phyloP scores from a whole-genome alignment of 2,888 invertebrate genomes.

The Nysson spinosus region DNA sequence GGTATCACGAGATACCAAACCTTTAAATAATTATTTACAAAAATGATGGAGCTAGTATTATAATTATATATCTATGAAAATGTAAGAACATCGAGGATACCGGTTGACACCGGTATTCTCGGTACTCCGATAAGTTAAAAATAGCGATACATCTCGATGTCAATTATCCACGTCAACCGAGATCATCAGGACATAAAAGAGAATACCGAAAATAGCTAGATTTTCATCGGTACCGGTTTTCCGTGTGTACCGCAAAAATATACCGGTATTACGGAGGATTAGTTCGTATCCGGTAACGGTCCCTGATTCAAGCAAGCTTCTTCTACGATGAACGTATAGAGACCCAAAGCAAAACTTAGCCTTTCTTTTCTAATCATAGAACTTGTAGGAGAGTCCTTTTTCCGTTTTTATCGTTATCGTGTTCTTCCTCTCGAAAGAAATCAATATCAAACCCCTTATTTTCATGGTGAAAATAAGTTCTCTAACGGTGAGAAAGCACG shows the following conservation, averaged over 20 bases:
- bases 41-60: too few species aligned
- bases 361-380: not conserved
- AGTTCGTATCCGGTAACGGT: not conserved
- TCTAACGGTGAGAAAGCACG: constrained; percentile 29
- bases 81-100: too few species aligned
- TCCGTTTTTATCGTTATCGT: not conserved
- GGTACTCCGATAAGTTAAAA: too few species aligned
- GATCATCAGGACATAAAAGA: too few species aligned
- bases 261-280: not conserved
- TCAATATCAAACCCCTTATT: not conserved
- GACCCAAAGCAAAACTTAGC: not conserved
- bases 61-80: too few species aligned
- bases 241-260: not conserved
- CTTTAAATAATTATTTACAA: too few species aligned
- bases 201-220: not conserved
- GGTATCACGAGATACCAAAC: too few species aligned
- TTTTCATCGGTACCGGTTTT: too few species aligned
- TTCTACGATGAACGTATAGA: not conserved
- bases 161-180: too few species aligned
- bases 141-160: too few species aligned
- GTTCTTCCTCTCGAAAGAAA: not conserved
- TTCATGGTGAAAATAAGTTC: constrained; percentile 1
- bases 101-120: too few species aligned
- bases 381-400: not conserved
- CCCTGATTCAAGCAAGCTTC: constrained; percentile 5